Conservation (phyloP, 2,113 vertebrate species). For the Hylia prasina region DNA sequence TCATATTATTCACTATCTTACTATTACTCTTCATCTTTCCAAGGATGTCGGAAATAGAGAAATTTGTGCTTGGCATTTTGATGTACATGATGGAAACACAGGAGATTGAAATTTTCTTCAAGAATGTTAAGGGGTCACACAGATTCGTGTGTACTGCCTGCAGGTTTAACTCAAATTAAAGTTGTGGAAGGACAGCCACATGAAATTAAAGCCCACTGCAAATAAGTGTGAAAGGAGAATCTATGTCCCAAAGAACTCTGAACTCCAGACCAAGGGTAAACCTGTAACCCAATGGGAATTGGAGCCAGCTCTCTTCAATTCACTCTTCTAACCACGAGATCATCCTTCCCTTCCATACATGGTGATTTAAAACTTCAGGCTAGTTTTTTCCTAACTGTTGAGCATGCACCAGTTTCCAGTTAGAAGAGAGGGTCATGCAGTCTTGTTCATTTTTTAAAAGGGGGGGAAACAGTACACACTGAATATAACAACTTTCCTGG, state of each 20-base stretch:
- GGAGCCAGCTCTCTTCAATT: neutral
- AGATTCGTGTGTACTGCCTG: neutral
- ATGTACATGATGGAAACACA: neutral
- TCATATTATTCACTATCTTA: neutral
- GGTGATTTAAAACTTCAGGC: neutral
- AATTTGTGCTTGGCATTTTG: neutral
- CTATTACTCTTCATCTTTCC: slow-evolving; percentile 15
- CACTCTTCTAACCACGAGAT: neutral
- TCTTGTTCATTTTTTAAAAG: neutral
- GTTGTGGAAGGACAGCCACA: neutral
- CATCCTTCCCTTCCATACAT: neutral
- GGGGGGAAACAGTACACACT: rapidly evolving
- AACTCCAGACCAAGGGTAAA: neutral
- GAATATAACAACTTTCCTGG: neutral
- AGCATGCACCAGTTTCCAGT: neutral
- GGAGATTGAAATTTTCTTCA: neutral
- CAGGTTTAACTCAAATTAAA: neutral
- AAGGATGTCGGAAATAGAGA: neutral
- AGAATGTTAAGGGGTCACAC: neutral
- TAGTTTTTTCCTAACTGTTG: neutral
- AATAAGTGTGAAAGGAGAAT: neutral
- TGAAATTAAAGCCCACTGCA: neutral
- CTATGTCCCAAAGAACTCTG: neutral
- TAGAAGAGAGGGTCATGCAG: neutral
- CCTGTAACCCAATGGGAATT: neutral